A percentile compares a stretch with the other conserved stretches of the same genome.
Evolutionary conservation across 2,797 vertebrate genomes (phyloP).

Genomic region (Fundulus diaphanus): DNA sequence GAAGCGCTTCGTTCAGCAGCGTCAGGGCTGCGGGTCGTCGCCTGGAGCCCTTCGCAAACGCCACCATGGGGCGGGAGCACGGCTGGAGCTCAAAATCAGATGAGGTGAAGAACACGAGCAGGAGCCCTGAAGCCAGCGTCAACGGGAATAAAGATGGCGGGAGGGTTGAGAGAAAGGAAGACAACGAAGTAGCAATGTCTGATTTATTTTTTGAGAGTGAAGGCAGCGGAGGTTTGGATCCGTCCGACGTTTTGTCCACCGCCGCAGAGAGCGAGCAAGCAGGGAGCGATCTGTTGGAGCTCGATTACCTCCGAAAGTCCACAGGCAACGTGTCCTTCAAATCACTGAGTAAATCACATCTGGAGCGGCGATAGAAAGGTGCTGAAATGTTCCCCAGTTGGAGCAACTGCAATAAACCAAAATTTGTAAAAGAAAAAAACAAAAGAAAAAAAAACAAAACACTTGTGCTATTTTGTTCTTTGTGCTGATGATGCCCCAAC

Average conservation of each 20-base stretch:
- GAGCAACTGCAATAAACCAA: constrained; percentile 36
- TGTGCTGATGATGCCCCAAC: not conserved
- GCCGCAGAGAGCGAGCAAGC: not conserved
- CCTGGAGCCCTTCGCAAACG: not conserved
- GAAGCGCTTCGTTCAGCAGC: constrained; percentile 54
- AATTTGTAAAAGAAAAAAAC: too few relatives aligned
- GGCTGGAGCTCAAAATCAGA: not conserved
- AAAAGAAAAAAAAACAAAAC: too few relatives aligned
- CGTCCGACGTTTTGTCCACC: constrained; percentile 8
- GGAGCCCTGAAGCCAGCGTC: not conserved
- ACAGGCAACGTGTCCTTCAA: constrained; percentile 57
- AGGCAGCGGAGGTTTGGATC: constrained; percentile 32
- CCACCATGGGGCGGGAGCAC: not conserved
- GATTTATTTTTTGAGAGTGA: constrained; percentile 22
- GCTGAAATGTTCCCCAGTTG: not conserved
- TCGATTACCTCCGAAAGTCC: constrained; percentile 55
- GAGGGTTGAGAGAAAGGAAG: not conserved
- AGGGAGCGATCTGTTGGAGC: constrained; percentile 37
- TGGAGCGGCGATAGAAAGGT: not conserved
- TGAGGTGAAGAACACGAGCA: constrained; percentile 1
- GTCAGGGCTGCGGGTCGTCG: constrained; percentile 5
- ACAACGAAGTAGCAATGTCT: not conserved
- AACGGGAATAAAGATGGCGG: not conserved
- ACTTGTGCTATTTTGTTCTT: constrained; percentile 5
- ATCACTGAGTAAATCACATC: constrained; percentile 30